Base-by-base conservation (phyloP, 2,113 vertebrate species). In the Aleadryas rufinucha region DNA sequence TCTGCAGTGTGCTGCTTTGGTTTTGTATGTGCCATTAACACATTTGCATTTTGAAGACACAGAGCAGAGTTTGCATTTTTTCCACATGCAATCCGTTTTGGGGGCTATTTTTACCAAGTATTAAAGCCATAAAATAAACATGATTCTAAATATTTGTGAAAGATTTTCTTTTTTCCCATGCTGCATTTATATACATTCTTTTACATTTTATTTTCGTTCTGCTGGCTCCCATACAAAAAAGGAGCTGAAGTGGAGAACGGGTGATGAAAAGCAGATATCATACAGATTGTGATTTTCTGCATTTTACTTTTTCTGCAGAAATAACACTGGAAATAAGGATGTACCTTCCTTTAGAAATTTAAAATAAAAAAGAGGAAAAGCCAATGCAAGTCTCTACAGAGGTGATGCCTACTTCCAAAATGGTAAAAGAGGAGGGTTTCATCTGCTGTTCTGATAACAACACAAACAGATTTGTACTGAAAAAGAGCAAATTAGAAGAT, bases 81-180 rank as follows among this genome's bases (percentile, higher is more conserved):
- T 74, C 94, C 82, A 83, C 77, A 80, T 80, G 76, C 33, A 70
- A 71, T 93, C 81, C 91, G 21, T 95, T 96, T 93, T 57, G 68
- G 63, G 52, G 24, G 31, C 52, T 94, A 95, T 95, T 96, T 95
- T 96, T 95, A 91, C 64, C 54, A 66, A 74, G 65, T 82, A 76
- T 90, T 63, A 87, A 86, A 87, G 41, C n/a, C n/a, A 72, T 92
- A 93, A 93, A 96, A 96, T 45, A 94, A 96, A 84, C 60, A 84
- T 16, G 9, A 86, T 94, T 89, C 57, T 91, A 96, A 96, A 92
- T 88, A 86, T 88, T 94, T 90, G 77, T 50, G 47, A 80, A 82
- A 26, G 2, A 49, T 47, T 59, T 87, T 78, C 21, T 50, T 85
- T 86, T 95, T 52, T 26, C 65, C 30, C 56, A 66, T 87, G 63